Evolutionary conservation across 1,140 invertebrate species (phyloP).

Genomic region (Drosophila paulistorum): DNA sequence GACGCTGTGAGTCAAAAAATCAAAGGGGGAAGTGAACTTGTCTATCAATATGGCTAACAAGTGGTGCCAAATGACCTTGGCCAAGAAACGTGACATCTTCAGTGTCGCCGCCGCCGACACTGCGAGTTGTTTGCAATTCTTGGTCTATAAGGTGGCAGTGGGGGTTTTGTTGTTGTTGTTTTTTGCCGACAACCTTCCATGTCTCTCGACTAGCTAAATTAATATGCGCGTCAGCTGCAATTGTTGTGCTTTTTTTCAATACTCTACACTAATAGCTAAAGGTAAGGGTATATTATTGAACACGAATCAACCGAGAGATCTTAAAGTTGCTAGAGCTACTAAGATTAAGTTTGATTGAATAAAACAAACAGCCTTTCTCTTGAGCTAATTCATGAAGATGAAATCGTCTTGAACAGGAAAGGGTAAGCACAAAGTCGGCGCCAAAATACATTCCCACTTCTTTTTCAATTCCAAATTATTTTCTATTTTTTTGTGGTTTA

Average conservation of each 20-base stretch:
- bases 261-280: no score
- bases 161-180: conserved; percentile 16
- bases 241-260: neutral
- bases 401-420: no score
- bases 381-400: no score
- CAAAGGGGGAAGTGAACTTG: neutral
- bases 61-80: conserved; percentile 29
- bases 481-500: no score
- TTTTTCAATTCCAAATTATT: no score
- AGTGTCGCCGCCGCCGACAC: conserved; percentile 2
- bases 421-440: no score
- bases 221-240: conserved; percentile 47
- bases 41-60: neutral
- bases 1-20: conserved; percentile 69
- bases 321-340: no score
- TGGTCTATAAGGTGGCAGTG: neutral
- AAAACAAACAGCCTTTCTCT: no score
- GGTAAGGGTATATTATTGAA: no score
- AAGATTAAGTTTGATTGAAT: neutral
- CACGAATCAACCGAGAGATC: no score
- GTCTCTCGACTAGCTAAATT: conserved; percentile 36
- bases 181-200: conserved; percentile 31
- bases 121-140: conserved; percentile 43
- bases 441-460: no score
- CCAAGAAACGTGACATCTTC: conserved; percentile 40